Conservation (phyloP, 1,140 invertebrate species). For the Panulirus ornatus region DNA sequence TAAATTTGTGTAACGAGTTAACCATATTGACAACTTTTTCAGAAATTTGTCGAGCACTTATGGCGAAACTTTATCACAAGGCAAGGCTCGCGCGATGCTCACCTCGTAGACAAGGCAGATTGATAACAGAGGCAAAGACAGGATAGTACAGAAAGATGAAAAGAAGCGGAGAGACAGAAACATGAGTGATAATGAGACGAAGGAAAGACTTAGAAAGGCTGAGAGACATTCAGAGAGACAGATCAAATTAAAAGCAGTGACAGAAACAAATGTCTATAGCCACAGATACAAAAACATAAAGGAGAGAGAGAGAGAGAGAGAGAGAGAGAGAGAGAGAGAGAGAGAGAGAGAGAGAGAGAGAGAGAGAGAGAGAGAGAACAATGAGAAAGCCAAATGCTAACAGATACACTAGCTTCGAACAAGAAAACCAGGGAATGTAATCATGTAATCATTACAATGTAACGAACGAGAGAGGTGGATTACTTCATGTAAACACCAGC, state of each 20-base stretch:
- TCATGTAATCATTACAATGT: no score
- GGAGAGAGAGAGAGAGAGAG: constrained; percentile 20
- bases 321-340: constrained; percentile 54
- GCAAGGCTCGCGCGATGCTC: no score
- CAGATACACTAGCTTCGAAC: neutral
- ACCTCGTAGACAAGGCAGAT: no score
- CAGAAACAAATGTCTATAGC: neutral
- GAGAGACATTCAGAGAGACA: neutral
- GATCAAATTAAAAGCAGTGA: neutral
- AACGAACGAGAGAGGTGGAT: no score
- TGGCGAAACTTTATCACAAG: no score
- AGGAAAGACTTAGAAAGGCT: neutral
- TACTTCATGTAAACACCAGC: no score
- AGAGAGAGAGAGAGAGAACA: neutral
- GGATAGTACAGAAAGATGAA: neutral
- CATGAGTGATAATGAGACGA: neutral
- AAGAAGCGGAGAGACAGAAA: neutral
- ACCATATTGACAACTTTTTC: no score
- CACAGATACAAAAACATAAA: neutral
- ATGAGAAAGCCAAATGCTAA: no score
- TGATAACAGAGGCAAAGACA: neutral
- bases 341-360: constrained; percentile 47
- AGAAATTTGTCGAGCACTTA: no score
- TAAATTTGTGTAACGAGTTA: no score
- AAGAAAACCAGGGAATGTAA: neutral